These are phyloP conservation scores for Sicus ferrugineus DNA, from an alignment of 2,888 invertebrate genomes.

Conservation along the genomic window DNA sequence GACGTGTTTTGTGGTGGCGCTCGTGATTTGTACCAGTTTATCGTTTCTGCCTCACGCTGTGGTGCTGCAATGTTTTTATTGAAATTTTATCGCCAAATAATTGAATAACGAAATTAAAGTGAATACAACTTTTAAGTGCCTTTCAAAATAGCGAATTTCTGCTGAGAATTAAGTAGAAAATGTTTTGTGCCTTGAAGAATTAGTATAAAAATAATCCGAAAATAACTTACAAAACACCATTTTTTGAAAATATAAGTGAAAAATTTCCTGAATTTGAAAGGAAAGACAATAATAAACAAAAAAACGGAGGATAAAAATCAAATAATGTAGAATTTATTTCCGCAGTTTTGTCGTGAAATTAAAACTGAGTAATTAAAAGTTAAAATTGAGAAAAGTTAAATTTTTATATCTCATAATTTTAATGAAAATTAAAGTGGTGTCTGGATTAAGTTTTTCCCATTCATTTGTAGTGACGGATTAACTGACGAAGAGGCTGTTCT, in stretches of 20 bases:
- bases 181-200: background rate
- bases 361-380: too few relatives aligned
- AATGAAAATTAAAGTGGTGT: too few relatives aligned
- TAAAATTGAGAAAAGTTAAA: too few relatives aligned
- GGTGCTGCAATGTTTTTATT: background rate
- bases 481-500: too few relatives aligned
- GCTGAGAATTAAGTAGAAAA: background rate
- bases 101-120: background rate
- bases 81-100: background rate
- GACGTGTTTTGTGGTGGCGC: conserved; percentile 44
- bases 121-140: conserved; percentile 1
- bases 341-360: too few relatives aligned
- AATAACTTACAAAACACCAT: background rate
- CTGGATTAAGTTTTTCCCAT: too few relatives aligned
- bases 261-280: background rate
- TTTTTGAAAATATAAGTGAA: background rate
- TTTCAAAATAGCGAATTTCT: background rate
- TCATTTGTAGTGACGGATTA: too few relatives aligned
- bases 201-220: background rate
- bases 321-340: too few relatives aligned
- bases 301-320: too few relatives aligned
- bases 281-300: background rate
- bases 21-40: background rate
- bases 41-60: conserved; percentile 5
- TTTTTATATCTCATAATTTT: too few relatives aligned